These are phyloP conservation scores for Melikaiella ostensackeni DNA, from an alignment of 2,888 invertebrate genomes.

Conservation along the genomic window DNA sequence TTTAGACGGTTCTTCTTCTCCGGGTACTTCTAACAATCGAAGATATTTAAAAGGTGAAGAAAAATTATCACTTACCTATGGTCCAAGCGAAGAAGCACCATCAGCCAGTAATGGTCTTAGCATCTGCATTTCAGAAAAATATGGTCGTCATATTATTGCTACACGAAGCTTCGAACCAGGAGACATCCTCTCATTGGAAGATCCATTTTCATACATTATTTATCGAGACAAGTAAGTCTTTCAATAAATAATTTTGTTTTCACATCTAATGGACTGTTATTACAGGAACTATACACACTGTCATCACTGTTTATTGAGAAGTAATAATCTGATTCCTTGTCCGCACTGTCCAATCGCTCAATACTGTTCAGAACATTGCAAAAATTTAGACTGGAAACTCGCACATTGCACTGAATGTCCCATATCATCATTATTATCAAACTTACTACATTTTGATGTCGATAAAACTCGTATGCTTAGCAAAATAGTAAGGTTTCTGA, in stretches of 20 bases:
- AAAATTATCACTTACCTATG: slow-evolving; percentile 61
- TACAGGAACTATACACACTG: slow-evolving; percentile 74
- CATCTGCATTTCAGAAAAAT: slow-evolving; percentile 68
- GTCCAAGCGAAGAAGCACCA: slow-evolving; percentile 68
- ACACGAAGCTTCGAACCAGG: slow-evolving; percentile 71
- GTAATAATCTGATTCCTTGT: slow-evolving; percentile 72
- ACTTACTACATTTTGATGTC: slow-evolving; percentile 69
- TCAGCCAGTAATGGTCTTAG: slow-evolving; percentile 67
- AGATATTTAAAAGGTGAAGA: slow-evolving; percentile 65
- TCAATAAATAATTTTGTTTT: slow-evolving; percentile 9
- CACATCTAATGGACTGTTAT: not conserved
- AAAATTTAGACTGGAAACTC: slow-evolving; percentile 64
- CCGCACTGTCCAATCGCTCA: slow-evolving; percentile 70
- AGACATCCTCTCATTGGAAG: slow-evolving; percentile 69
- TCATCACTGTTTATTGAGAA: slow-evolving; percentile 70
- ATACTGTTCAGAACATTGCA: slow-evolving; percentile 73
- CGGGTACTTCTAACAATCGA: slow-evolving; percentile 52
- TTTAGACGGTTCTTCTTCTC: slow-evolving; percentile 40
- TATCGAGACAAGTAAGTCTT: slow-evolving; percentile 70
- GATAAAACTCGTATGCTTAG: slow-evolving; percentile 72
- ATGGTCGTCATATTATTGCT: slow-evolving; percentile 72
- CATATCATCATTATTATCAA: slow-evolving; percentile 65
- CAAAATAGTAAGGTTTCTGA: slow-evolving; percentile 72
- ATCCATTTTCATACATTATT: slow-evolving; percentile 69
- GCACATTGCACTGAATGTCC: slow-evolving; percentile 70